Evolutionary conservation across 2,797 vertebrate genomes (phyloP), one percentile per base, ranked within the genome.

Genomic region (Margarornis squamiger): DNA sequence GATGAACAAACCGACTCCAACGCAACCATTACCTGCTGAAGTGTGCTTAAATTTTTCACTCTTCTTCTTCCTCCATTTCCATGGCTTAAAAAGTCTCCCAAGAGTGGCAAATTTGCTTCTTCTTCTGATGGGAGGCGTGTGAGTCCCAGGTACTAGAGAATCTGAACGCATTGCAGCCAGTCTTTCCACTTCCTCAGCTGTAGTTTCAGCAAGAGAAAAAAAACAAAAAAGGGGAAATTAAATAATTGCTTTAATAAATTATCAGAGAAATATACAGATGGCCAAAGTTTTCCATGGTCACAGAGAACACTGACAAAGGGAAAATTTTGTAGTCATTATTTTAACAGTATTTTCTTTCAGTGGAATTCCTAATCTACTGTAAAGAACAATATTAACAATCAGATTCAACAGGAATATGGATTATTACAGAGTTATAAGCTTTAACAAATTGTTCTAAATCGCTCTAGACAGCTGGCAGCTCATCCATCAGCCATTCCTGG

Each of bases 21-120:
- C 0, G 1, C 1, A 0, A 36, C 38, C 43, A 41, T 71, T 98
- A 99, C 99, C 99, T 97, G 99, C 99, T 54, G 99, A 99, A 13
- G 99, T 99, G 97, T 99, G 99, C 95, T 99, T 99, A 96, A 99
- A 99, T 97, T 99, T 99, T 93, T 99, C 99, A 4, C 99, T 99
- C 98, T 99, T 99, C 98, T 99, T 99, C 99, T 99, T 99, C 97
- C 99, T 99, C 99, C 99, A 99, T 92, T 99, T 99, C 99, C 99
- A 99, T 49, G 99, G 99, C 95, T 99, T 99, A 97, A 99, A 99
- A 95, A 99, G 98, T 91, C 99, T 99, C 61, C 99, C 99, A 12
- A 99, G 98, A 76, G 99, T 99, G 91, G 99, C 99, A 76, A 99
- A 99, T 95, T 99, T 99, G 98, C 99, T 99, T 95, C 99, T 98